Percentiles rank a stretch among this genome's conserved stretches.
Evolutionary conservation across 2,113 vertebrate genomes (phyloP).

Genomic region (Pogona vitticeps): DNA sequence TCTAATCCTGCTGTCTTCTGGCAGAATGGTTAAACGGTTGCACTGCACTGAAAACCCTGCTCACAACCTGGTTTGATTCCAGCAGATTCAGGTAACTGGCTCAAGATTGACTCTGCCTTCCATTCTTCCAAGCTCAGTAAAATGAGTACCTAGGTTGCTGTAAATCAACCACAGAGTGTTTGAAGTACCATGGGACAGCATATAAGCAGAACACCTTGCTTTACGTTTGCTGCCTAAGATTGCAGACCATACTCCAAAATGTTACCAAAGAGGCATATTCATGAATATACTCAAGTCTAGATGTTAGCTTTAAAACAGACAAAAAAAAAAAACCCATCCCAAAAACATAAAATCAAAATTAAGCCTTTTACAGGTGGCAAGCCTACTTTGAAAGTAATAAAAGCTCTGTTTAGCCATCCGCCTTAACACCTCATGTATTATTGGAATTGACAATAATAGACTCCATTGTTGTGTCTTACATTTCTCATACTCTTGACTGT

Average conservation of each 20-base stretch:
- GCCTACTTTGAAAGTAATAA: background rate
- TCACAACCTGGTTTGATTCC: no score
- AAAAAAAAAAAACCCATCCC: no score
- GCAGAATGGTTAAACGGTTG: no score
- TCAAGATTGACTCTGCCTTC: no score
- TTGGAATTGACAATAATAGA: conserved; percentile 14
- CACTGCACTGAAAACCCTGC: no score
- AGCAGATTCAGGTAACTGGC: no score
- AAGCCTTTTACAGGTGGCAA: background rate
- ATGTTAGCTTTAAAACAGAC: background rate
- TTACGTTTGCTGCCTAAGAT: background rate
- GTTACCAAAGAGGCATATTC: background rate
- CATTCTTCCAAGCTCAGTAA: no score
- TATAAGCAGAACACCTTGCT: no score
- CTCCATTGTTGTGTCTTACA: background rate
- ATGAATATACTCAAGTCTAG: background rate
- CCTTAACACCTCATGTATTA: background rate
- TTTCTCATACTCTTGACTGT: background rate
- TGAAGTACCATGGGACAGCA: no score
- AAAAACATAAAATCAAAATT: background rate
- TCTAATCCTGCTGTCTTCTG: no score
- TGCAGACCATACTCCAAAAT: background rate
- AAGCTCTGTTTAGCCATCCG: background rate
- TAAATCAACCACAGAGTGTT: no score
- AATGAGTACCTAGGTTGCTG: no score